Percentiles rank a stretch among this genome's conserved stretches.
phyloP scores from a whole-genome alignment of 2,888 invertebrate species.

The Perdita meconis region DNA sequence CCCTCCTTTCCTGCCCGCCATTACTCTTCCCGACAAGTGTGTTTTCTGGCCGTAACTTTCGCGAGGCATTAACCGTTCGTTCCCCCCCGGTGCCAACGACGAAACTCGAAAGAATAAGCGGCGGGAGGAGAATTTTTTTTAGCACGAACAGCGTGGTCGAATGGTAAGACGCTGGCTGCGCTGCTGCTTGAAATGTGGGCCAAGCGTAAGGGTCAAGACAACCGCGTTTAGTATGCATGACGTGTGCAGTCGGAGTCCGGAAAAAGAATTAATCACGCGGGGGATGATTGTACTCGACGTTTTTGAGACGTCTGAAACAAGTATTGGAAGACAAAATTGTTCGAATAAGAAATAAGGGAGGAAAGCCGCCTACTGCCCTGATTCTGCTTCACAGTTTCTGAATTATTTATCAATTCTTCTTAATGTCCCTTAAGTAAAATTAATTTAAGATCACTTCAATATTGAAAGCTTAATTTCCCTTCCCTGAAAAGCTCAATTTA shows the following conservation, averaged over 20 bases:
- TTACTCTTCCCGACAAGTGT: slow-evolving; percentile 67
- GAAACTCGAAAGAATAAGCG: slow-evolving; percentile 30
- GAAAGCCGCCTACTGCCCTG: too few relatives aligned
- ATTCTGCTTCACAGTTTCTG: too few relatives aligned
- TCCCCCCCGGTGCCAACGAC: slow-evolving; percentile 41
- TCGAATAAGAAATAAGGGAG: too few relatives aligned
- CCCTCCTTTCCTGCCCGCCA: slow-evolving; percentile 50
- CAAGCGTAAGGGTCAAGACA: not conserved
- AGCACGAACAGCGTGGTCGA: slow-evolving; percentile 16
- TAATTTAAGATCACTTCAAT: too few relatives aligned
- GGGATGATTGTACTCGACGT: not conserved
- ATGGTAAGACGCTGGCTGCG: slow-evolving; percentile 10
- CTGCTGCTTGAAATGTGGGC: slow-evolving; percentile 10
- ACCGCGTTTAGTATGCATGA: not conserved
- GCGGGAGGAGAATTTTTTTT: slow-evolving; percentile 19
- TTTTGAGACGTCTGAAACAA: too few relatives aligned
- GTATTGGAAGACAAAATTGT: too few relatives aligned
- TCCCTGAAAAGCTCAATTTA: too few relatives aligned
- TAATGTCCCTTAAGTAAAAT: too few relatives aligned
- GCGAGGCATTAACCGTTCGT: slow-evolving; percentile 67
- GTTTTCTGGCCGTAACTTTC: slow-evolving; percentile 67
- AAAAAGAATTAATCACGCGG: not conserved
- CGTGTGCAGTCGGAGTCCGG: not conserved
- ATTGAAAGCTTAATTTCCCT: too few relatives aligned
- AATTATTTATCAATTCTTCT: too few relatives aligned